phyloP scores from a whole-genome alignment of 2,888 invertebrate species.

The Carpatolechia fugitivella region DNA sequence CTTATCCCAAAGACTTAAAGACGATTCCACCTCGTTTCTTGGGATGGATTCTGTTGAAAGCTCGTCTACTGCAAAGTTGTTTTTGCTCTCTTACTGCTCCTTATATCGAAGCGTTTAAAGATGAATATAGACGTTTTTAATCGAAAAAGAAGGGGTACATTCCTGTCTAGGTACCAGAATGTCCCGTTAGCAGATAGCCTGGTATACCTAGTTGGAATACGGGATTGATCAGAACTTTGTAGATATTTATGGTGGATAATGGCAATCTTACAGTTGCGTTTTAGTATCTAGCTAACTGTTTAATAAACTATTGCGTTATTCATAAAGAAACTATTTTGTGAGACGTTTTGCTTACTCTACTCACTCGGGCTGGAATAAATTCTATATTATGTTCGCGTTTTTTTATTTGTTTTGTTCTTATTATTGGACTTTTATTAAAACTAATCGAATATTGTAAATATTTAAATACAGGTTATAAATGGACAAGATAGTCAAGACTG shows the following conservation, averaged over 20 bases:
- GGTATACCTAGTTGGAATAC: slow-evolving; percentile 19
- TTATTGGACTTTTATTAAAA: too few species aligned
- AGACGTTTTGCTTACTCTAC: too few species aligned
- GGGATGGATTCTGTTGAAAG: not conserved
- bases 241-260: slow-evolving; percentile 10
- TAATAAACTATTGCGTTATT: not conserved
- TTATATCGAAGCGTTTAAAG: not conserved
- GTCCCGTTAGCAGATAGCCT: slow-evolving; percentile 31
- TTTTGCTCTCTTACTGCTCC: not conserved
- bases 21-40: not conserved
- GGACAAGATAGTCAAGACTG: too few species aligned
- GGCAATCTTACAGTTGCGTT: not conserved
- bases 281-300: not conserved
- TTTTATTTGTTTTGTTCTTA: too few species aligned
- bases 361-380: too few species aligned
- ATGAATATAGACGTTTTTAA: not conserved
- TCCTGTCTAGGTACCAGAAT: slow-evolving; percentile 34
- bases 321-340: too few species aligned
- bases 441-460: too few species aligned
- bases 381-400: too few species aligned
- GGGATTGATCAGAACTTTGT: slow-evolving; percentile 20
- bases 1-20: not conserved
- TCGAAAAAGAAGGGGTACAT: slow-evolving; percentile 21
- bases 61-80: not conserved
- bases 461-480: too few species aligned